Conservation (phyloP, 1,140 invertebrate genomes). For the Cydia amplana region DNA sequence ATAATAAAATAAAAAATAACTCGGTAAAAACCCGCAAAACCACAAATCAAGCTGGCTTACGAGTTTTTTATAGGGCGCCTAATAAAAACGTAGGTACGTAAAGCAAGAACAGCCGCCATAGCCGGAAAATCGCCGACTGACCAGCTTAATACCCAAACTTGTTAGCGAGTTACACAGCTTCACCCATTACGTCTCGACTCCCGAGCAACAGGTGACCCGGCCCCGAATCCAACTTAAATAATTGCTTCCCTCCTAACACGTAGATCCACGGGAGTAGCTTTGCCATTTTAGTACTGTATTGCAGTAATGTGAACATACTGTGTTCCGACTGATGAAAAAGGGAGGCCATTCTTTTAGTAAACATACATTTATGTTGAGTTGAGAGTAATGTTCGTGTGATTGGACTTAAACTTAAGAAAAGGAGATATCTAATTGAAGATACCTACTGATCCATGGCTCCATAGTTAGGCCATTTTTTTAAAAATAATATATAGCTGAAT, state of each 20-base stretch:
- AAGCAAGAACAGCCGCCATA: background rate
- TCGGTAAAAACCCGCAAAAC: too few relatives aligned
- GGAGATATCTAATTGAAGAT: too few relatives aligned
- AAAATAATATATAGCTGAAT: too few relatives aligned
- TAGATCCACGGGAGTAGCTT: background rate
- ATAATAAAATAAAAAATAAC: too few relatives aligned
- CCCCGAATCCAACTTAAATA: background rate
- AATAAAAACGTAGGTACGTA: background rate
- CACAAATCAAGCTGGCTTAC: too few relatives aligned
- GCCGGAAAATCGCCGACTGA: background rate
- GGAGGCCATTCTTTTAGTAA: background rate
- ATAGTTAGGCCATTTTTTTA: too few relatives aligned
- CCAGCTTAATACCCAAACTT: constrained; percentile 9
- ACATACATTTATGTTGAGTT: background rate
- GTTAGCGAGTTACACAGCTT: constrained; percentile 2
- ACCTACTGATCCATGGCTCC: too few relatives aligned
- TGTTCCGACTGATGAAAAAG: background rate
- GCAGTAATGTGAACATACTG: too few relatives aligned
- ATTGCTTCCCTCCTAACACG: constrained; percentile 2
- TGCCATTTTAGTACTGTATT: background rate
- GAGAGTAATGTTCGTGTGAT: too few relatives aligned
- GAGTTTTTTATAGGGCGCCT: too few relatives aligned
- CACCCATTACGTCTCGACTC: background rate
- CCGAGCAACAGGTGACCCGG: constrained; percentile 8
- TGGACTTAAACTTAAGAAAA: too few relatives aligned